Percentiles rank a stretch among this genome's conserved stretches.
Evolutionary conservation across 2,113 vertebrate genomes (phyloP).

Genomic region (Atrichornis clamosus): DNA sequence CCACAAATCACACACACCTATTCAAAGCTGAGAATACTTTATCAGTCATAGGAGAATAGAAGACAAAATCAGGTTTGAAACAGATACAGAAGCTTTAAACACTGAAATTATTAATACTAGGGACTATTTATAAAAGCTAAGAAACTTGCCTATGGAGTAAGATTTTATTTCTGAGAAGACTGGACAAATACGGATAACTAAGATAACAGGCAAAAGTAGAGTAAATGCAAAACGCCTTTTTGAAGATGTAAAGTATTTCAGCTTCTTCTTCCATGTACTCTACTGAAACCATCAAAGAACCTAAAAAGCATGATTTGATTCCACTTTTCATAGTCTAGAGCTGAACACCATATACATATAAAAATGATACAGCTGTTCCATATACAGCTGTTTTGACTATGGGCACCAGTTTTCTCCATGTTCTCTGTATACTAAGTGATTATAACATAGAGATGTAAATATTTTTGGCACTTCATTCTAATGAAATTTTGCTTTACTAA

Average conservation of each 20-base stretch:
- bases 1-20: neutral
- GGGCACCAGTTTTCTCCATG: neutral
- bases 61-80: neutral
- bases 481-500: neutral
- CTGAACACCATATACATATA: neutral
- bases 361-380: neutral
- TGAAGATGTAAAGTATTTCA: neutral
- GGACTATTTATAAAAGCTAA: neutral
- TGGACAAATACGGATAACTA: neutral
- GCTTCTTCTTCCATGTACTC: neutral
- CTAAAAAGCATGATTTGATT: neutral
- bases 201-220: neutral
- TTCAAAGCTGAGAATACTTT: neutral
- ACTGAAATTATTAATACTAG: neutral
- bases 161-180: neutral
- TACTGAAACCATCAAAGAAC: neutral
- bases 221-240: neutral
- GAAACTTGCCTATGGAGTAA: neutral
- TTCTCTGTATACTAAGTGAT: neutral
- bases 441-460: neutral
- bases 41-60: neutral
- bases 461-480: neutral
- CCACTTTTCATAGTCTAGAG: neutral
- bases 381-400: neutral
- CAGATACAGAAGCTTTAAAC: neutral